Conservation (phyloP, 2,113 vertebrate genomes). For the Apteryx mantelli region DNA sequence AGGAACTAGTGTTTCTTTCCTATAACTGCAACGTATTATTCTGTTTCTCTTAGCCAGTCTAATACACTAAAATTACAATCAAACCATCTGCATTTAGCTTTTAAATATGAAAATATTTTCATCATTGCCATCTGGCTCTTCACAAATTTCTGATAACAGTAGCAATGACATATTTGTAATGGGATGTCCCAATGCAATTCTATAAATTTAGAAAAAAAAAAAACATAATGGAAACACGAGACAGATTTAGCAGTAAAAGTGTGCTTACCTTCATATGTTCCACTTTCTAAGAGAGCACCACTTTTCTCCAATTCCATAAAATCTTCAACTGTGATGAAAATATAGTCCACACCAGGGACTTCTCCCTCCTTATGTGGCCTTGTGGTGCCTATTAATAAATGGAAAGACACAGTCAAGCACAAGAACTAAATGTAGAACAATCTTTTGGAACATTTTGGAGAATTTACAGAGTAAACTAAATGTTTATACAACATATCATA, state of each 20-base stretch:
- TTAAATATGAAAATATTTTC: constrained; percentile 20
- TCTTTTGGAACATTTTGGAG: constrained; percentile 35
- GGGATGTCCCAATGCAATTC: background rate
- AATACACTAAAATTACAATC: background rate
- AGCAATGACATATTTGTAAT: background rate
- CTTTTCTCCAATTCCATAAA: constrained; percentile 99
- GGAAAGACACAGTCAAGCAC: constrained; percentile 18
- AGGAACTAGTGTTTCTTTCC: background rate
- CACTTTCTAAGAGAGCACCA: constrained; percentile 95
- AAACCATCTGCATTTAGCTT: background rate
- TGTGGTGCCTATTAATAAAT: constrained; percentile 89
- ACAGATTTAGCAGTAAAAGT: background rate
- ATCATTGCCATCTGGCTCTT: background rate
- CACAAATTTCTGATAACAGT: background rate
- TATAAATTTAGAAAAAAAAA: background rate
- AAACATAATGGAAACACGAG: background rate
- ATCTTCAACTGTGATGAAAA: constrained; percentile 95
- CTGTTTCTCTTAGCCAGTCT: background rate
- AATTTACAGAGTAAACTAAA: constrained; percentile 7
- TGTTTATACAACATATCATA: background rate
- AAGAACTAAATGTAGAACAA: background rate
- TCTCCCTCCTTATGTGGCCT: constrained; percentile 98
- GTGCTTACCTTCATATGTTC: constrained; percentile 96
- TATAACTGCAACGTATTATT: background rate
- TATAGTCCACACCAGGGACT: constrained; percentile 98